Percentiles rank a stretch among this genome's conserved stretches.
Evolutionary conservation across 2,113 vertebrate species (phyloP).

Genomic region (Notothenia rossii): DNA sequence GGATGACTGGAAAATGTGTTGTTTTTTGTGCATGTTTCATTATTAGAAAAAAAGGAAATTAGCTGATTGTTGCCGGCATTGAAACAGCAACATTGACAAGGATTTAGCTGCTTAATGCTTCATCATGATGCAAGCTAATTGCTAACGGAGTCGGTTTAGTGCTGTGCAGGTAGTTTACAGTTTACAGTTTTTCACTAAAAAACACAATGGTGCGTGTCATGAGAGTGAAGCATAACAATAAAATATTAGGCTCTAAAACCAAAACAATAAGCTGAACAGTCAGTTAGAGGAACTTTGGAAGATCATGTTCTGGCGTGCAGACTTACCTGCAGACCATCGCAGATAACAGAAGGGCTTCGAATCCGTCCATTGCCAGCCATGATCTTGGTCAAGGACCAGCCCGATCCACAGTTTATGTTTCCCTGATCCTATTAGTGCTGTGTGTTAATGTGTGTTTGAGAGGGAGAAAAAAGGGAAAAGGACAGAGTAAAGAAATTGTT

Average conservation of each 20-base stretch:
- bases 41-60: too few relatives aligned
- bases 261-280: not conserved
- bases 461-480: slow-evolving; percentile 8
- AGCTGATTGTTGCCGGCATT: not conserved
- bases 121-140: not conserved
- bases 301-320: not conserved
- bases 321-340: slow-evolving; percentile 91
- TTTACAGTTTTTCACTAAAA: not conserved
- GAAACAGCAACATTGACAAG: not conserved
- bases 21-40: too few relatives aligned
- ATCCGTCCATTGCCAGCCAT: slow-evolving; percentile 93
- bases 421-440: slow-evolving; percentile 47
- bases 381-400: slow-evolving; percentile 88
- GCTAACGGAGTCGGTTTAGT: not conserved
- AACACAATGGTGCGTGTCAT: not conserved
- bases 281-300: not conserved
- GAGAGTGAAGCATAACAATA: not conserved
- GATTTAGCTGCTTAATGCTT: not conserved
- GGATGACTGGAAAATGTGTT: not conserved
- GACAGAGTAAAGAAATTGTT: slow-evolving; percentile 44
- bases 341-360: slow-evolving; percentile 90
- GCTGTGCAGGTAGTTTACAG: not conserved
- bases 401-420: slow-evolving; percentile 88
- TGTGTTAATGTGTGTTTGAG: slow-evolving; percentile 35
- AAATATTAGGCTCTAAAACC: not conserved